phyloP scores from a whole-genome alignment of 37 sponge, comb jelly and placozoan species.

The Beroe ovata region DNA sequence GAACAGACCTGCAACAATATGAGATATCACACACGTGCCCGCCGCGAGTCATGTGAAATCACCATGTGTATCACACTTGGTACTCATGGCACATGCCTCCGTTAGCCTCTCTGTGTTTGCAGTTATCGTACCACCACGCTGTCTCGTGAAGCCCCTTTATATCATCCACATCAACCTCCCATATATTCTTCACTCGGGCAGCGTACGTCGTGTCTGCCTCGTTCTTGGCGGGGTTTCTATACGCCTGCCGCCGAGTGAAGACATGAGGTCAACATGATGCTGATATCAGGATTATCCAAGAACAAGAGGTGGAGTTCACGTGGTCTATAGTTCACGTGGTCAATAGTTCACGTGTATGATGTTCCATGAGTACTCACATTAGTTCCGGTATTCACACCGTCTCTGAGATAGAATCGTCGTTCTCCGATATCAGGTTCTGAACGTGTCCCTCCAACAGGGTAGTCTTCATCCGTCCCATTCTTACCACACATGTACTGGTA shows the following conservation, averaged over 20 bases:
- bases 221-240: background rate
- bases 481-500: conserved; percentile 39
- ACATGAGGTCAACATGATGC: too few species aligned
- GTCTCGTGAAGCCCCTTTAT: conserved; percentile 5
- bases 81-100: background rate
- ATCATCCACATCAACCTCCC: conserved; percentile 8
- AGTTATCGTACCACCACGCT: conserved; percentile 4
- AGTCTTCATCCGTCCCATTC: conserved; percentile 7
- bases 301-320: too few species aligned
- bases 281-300: too few species aligned
- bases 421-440: background rate
- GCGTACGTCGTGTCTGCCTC: background rate
- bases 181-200: background rate
- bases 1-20: conserved; percentile 57
- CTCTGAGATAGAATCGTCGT: background rate
- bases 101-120: conserved; percentile 50
- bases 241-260: too few species aligned
- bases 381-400: background rate
- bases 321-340: too few species aligned
- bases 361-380: too few species aligned
- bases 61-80: too few species aligned
- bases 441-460: background rate
- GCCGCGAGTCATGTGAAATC: too few species aligned
- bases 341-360: too few species aligned
- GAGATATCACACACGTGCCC: too few species aligned